Conservation (phyloP, 2,888 invertebrate genomes). For the Tiliacea aurago region DNA sequence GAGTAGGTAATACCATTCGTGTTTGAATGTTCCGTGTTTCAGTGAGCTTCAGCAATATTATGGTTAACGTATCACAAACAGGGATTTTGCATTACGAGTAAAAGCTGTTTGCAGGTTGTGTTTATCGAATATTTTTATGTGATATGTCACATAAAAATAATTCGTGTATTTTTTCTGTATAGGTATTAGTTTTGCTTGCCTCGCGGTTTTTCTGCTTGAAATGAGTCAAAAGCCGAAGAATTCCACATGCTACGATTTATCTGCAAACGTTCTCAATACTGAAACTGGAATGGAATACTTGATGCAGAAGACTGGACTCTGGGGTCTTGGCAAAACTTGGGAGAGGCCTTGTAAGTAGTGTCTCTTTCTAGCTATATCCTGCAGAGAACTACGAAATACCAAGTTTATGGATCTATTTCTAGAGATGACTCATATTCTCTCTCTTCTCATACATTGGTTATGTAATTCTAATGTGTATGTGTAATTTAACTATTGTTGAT, state of each 20-base stretch:
- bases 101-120: constrained; percentile 3
- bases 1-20: constrained; percentile 12
- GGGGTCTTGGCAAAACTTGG: not conserved
- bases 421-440: not conserved
- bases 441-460: no score
- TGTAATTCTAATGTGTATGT: no score
- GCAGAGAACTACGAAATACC: not conserved
- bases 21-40: constrained; percentile 42
- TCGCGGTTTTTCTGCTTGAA: not conserved
- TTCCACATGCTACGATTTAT: not conserved
- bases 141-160: not conserved
- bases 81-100: constrained; percentile 35
- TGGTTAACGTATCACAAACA: constrained; percentile 33
- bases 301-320: not conserved
- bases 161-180: not conserved
- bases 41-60: constrained; percentile 16
- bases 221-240: not conserved
- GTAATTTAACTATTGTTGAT: no score
- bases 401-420: not conserved
- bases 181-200: not conserved
- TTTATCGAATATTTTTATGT: constrained; percentile 24
- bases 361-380: not conserved
- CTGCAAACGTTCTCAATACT: not conserved
- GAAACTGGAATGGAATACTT: not conserved
- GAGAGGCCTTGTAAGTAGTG: not conserved